phyloP scores from a whole-genome alignment of 2,888 invertebrate genomes.

The Mimas tiliae region DNA sequence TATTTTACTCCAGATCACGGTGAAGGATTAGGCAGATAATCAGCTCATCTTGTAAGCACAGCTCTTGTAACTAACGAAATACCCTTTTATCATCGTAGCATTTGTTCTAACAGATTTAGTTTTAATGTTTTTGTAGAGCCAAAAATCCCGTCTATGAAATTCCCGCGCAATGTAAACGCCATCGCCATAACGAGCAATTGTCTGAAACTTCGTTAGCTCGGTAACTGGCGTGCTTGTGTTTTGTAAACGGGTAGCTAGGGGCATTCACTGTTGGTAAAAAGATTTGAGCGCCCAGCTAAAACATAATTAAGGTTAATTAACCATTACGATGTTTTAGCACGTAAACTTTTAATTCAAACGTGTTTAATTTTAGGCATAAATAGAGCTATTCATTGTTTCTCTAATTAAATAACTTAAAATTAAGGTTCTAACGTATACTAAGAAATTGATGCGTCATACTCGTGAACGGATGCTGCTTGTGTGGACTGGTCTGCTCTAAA shows the following conservation, averaged over 20 bases:
- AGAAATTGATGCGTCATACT: too few species aligned
- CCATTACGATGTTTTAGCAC: background rate
- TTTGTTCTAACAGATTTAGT: background rate
- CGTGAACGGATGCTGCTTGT: too few species aligned
- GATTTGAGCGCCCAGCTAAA: background rate
- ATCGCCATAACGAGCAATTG: constrained; percentile 12
- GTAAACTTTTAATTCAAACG: background rate
- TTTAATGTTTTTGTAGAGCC: background rate
- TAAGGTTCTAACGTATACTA: too few species aligned
- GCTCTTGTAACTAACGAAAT: too few species aligned
- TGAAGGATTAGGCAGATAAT: too few species aligned
- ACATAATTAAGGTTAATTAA: background rate
- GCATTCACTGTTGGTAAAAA: background rate
- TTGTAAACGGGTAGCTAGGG: background rate
- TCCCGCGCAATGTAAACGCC: constrained; percentile 1
- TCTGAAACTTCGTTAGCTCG: constrained; percentile 18
- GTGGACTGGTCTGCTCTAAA: too few species aligned
- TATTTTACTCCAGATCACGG: too few species aligned
- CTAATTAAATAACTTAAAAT: background rate
- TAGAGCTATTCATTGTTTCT: background rate
- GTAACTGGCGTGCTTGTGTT: constrained; percentile 9
- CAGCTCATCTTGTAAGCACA: too few species aligned
- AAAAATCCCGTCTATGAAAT: background rate
- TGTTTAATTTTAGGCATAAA: background rate
- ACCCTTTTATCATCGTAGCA: too few species aligned